Evolutionary conservation across 2,113 vertebrate genomes (phyloP).

Genomic region (Microtus ochrogaster): DNA sequence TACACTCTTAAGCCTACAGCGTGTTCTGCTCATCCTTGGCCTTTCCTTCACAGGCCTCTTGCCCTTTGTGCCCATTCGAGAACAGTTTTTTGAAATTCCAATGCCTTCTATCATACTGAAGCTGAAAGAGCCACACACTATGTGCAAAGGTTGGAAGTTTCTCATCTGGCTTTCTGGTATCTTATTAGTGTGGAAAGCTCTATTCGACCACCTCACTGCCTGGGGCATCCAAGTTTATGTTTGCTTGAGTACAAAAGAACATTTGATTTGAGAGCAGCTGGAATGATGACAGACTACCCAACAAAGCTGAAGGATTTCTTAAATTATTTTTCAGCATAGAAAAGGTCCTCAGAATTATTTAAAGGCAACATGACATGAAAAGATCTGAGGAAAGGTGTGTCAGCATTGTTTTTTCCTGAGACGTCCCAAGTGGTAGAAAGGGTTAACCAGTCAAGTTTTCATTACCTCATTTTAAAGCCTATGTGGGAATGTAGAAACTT

Average conservation of each 20-base stretch:
- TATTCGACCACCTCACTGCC: slow-evolving; percentile 96
- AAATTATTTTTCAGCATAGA: slow-evolving; percentile 84
- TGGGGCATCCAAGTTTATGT: slow-evolving; percentile 98
- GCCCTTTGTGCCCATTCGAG: slow-evolving; percentile 95
- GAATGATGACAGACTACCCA: slow-evolving; percentile 99
- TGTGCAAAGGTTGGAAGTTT: slow-evolving; percentile 91
- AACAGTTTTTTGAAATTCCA: slow-evolving; percentile 98
- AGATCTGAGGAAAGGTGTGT: slow-evolving; percentile 66
- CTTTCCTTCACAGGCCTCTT: slow-evolving; percentile 98
- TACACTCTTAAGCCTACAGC: slow-evolving; percentile 94
- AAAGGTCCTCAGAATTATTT: slow-evolving; percentile 52
- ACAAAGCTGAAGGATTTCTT: slow-evolving; percentile 96
- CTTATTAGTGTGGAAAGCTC: slow-evolving; percentile 96
- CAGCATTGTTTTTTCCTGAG: slow-evolving; percentile 64
- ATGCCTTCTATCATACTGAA: slow-evolving; percentile 98
- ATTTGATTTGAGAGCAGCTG: slow-evolving; percentile 96
- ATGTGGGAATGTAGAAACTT: slow-evolving; percentile 82
- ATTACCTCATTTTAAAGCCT: slow-evolving; percentile 84
- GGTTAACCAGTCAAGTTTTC: slow-evolving; percentile 78
- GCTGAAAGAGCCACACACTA: slow-evolving; percentile 89
- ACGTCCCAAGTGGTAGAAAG: slow-evolving; percentile 68
- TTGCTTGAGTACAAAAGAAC: slow-evolving; percentile 97
- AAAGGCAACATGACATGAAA: slow-evolving; percentile 55
- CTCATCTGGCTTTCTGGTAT: slow-evolving; percentile 94
- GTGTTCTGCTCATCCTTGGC: slow-evolving; percentile 94